Percentiles rank a stretch among this genome's conserved stretches.
phyloP scores from a whole-genome alignment of 2,888 invertebrate genomes.

The Drosophila leonis region DNA sequence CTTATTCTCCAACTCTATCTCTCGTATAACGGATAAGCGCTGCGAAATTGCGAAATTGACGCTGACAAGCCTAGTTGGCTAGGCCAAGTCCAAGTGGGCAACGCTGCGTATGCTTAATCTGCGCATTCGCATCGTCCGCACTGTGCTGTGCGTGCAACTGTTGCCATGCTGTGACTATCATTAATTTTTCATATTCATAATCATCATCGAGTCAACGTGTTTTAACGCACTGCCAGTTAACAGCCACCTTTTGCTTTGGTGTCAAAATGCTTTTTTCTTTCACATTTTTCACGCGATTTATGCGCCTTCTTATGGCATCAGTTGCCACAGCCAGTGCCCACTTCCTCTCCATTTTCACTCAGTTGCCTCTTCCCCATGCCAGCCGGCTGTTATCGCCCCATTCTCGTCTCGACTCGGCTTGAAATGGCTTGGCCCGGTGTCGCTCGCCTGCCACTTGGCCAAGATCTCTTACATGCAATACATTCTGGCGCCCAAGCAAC shows the following conservation, averaged over 20 bases:
- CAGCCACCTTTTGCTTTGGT: conserved; percentile 62
- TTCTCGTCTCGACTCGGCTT: conserved; percentile 34
- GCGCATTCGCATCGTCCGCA: conserved; percentile 59
- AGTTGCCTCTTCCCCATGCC: conserved; percentile 32
- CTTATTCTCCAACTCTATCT: conserved; percentile 1
- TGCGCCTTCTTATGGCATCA: conserved; percentile 58
- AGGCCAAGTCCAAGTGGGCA: conserved; percentile 45
- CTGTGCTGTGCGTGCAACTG: conserved; percentile 72
- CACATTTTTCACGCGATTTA: conserved; percentile 81
- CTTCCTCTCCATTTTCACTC: conserved; percentile 52
- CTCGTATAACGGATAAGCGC: conserved; percentile 72
- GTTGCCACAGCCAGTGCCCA: conserved; percentile 36
- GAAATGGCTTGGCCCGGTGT: conserved; percentile 18
- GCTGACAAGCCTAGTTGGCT: conserved; percentile 73
- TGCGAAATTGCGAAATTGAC: conserved; percentile 77
- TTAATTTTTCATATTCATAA: conserved; percentile 83
- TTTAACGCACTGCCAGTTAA: conserved; percentile 51
- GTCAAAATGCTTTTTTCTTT: conserved; percentile 79
- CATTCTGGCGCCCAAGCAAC: conserved; percentile 57
- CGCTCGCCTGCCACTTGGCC: conserved; percentile 40
- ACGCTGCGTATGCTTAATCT: conserved; percentile 81
- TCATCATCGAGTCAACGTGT: conserved; percentile 76
- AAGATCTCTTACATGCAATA: conserved; percentile 60
- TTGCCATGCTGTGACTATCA: conserved; percentile 81
- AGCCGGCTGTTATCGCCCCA: conserved; percentile 31